phyloP scores from a whole-genome alignment of 2,113 vertebrate genomes.

The Alexandromys fortis region DNA sequence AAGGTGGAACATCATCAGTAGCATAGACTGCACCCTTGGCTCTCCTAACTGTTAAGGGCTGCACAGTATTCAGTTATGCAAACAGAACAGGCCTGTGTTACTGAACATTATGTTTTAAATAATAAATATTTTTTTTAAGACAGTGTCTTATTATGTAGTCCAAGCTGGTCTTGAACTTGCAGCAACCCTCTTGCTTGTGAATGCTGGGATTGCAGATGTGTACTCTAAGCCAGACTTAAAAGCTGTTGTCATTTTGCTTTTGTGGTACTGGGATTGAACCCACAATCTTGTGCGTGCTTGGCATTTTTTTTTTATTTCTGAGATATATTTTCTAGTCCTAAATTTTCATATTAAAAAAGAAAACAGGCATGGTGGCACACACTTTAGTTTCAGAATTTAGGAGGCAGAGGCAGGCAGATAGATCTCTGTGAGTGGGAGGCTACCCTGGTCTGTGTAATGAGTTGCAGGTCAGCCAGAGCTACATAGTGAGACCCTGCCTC shows the following conservation, averaged over 20 bases:
- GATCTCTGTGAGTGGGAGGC: neutral
- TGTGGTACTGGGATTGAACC: neutral
- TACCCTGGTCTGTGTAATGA: neutral
- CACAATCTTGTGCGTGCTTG: neutral
- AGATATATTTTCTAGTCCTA: neutral
- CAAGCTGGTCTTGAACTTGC: neutral
- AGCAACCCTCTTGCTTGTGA: neutral
- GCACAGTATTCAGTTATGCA: neutral
- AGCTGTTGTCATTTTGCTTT: neutral
- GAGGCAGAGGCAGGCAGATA: neutral
- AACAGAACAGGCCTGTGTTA: neutral
- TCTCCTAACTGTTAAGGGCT: neutral
- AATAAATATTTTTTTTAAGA: neutral
- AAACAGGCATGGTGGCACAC: neutral
- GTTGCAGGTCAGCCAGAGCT: neutral
- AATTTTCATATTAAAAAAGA: neutral
- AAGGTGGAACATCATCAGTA: neutral
- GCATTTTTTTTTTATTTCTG: neutral
- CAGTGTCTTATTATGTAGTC: neutral
- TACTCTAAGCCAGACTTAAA: neutral
- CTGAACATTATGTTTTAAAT: neutral
- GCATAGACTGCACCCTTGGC: neutral
- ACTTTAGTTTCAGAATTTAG: neutral
- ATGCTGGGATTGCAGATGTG: neutral
- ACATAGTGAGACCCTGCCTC: neutral